Percentiles rank a stretch among this genome's conserved stretches.
Conservation (phyloP, 2,797 vertebrate species). For the Sebastes paucispinis region DNA sequence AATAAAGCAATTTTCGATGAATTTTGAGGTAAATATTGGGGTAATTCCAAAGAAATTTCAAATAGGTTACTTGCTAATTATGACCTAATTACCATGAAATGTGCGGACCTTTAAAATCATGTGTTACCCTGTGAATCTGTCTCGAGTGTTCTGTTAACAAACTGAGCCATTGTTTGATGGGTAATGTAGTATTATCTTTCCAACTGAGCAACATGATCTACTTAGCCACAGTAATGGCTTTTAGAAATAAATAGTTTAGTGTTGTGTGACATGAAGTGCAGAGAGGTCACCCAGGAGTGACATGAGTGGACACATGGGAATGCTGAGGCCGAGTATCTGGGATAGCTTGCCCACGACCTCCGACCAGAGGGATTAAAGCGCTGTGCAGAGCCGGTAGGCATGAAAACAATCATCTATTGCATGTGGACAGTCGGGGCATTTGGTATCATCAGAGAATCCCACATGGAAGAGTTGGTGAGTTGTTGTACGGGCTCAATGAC, state of each 20-base stretch:
- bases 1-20: no score
- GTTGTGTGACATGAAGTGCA: not conserved
- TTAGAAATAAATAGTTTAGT: not conserved
- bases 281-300: not conserved
- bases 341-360: not conserved
- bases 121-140: not conserved
- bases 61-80: no score
- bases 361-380: not conserved
- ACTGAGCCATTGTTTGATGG: not conserved
- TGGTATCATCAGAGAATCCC: not conserved
- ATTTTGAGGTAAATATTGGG: no score
- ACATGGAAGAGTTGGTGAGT: not conserved
- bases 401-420: not conserved
- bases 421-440: not conserved
- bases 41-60: no score
- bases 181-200: not conserved
- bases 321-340: not conserved
- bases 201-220: not conserved
- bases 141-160: not conserved
- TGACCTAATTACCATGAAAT: no score
- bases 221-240: not conserved
- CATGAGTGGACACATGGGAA: not conserved
- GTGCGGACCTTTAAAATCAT: fast-evolving
- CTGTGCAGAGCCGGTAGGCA: not conserved
- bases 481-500: not conserved